These are phyloP conservation scores for Pterocles orientalis DNA, from an alignment of 2,113 vertebrate genomes.

Conservation along the genomic window DNA sequence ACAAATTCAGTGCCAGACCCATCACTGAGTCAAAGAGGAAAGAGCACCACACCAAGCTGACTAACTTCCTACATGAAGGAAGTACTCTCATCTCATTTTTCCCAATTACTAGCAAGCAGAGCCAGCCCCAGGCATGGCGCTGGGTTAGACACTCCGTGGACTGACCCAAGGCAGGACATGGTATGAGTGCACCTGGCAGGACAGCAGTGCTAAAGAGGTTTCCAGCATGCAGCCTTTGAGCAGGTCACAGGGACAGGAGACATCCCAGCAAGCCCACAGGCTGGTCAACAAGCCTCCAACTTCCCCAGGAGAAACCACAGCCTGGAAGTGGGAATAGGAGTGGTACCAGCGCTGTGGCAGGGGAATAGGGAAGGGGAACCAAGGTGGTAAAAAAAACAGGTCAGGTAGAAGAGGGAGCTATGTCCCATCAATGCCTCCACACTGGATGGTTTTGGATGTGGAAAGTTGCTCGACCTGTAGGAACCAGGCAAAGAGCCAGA, in stretches of 20 bases:
- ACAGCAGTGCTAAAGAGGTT: background rate
- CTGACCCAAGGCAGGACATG: rapidly evolving
- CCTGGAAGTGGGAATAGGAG: background rate
- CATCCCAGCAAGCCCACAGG: background rate
- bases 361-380: background rate
- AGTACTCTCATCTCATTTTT: background rate
- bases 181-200: background rate
- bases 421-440: background rate
- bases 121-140: background rate
- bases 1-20: background rate
- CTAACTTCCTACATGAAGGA: background rate
- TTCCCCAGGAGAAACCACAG: background rate
- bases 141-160: background rate
- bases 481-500: background rate
- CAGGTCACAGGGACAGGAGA: background rate
- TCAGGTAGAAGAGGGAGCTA: background rate
- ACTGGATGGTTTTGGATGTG: background rate
- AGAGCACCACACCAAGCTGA: background rate
- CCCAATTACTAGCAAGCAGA: background rate
- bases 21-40: background rate
- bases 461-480: background rate
- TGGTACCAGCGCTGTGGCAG: background rate
- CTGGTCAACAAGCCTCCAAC: background rate
- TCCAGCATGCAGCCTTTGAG: background rate
- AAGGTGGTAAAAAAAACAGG: background rate